These are phyloP conservation scores for Ectemnius lituratus DNA, from an alignment of 2,888 invertebrate species.

Conservation along the genomic window DNA sequence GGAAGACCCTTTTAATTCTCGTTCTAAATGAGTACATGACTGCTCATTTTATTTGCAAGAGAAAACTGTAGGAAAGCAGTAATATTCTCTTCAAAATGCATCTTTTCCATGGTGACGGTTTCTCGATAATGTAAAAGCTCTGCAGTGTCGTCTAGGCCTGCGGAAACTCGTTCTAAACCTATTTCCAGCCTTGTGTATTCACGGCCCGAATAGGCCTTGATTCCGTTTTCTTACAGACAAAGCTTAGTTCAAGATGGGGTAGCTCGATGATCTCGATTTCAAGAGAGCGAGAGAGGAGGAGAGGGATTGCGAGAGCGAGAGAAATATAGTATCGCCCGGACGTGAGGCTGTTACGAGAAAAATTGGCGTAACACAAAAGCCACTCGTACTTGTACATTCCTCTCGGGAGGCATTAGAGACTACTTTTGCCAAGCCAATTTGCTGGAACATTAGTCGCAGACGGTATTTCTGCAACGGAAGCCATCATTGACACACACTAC, in stretches of 20 bases:
- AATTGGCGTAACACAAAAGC: conserved; percentile 55
- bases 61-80: too few relatives aligned
- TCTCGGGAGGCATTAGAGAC: conserved; percentile 69
- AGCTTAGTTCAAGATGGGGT: neutral
- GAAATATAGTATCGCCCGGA: conserved; percentile 56
- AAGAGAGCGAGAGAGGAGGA: neutral
- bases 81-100: too few relatives aligned
- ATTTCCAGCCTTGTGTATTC: neutral
- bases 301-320: too few relatives aligned
- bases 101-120: too few relatives aligned
- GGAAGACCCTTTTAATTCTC: conserved; percentile 48
- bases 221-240: neutral
- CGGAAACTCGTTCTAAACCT: neutral
- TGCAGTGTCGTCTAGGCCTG: too few relatives aligned
- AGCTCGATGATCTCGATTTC: neutral
- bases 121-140: too few relatives aligned
- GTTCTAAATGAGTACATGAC: conserved; percentile 43
- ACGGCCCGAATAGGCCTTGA: neutral
- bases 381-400: conserved; percentile 64
- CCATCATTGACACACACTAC: conserved; percentile 55
- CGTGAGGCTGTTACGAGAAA: conserved; percentile 70
- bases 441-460: conserved; percentile 75
- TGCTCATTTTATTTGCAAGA: conserved; percentile 44
- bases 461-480: conserved; percentile 55
- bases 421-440: conserved; percentile 74